phyloP scores from a whole-genome alignment of 2,888 invertebrate genomes.

The Apomyelois bistriatella region DNA sequence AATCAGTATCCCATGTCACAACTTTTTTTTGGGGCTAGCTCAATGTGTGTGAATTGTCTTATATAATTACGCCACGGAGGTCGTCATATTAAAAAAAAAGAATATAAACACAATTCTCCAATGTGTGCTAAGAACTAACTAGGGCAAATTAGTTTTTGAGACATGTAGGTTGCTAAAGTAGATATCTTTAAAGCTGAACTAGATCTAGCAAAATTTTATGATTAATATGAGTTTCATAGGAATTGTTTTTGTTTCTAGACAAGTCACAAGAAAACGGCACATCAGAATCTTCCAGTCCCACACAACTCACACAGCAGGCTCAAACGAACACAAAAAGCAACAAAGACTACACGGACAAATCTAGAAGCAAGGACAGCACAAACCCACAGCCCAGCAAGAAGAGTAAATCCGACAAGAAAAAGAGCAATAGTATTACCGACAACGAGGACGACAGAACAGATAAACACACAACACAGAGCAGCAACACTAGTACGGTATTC shows the following conservation, averaged over 20 bases:
- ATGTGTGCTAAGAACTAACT: no score
- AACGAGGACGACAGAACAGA: constrained; percentile 45
- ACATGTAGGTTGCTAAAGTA: no score
- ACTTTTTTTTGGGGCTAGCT: no score
- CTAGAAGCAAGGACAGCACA: constrained; percentile 71
- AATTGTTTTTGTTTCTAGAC: constrained; percentile 45
- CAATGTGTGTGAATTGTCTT: no score
- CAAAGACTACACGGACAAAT: constrained; percentile 71
- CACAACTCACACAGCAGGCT: constrained; percentile 59
- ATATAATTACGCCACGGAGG: no score
- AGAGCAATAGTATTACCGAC: constrained; percentile 69
- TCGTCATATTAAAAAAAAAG: no score
- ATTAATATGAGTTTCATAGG: no score
- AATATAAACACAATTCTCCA: no score
- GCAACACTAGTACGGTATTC: constrained; percentile 47
- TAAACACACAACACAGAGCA: constrained; percentile 23
- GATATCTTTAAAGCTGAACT: no score
- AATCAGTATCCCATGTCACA: no score
- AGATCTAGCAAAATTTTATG: no score
- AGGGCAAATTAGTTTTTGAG: no score
- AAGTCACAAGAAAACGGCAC: constrained; percentile 77
- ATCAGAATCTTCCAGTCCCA: constrained; percentile 75
- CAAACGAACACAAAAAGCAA: constrained; percentile 59
- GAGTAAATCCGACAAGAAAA: constrained; percentile 74
- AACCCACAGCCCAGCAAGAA: constrained; percentile 60